Evolutionary conservation across 2,113 vertebrate species (phyloP).

Genomic region (Xenotilapia caudafasciata): DNA sequence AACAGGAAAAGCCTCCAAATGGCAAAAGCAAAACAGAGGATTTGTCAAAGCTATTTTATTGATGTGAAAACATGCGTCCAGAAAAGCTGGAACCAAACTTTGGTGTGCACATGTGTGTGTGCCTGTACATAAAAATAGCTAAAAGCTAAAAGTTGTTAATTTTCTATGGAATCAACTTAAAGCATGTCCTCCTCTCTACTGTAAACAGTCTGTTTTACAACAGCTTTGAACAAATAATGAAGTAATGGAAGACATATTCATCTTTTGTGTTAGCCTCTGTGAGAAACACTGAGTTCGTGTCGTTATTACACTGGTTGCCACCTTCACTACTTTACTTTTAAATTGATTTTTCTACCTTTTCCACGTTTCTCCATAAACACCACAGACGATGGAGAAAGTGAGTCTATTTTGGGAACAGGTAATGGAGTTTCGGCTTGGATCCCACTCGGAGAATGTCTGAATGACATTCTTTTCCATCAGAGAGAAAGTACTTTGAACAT

Average conservation of each 20-base stretch:
- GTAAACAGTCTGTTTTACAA: neutral
- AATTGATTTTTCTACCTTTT: neutral
- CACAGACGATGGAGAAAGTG: neutral
- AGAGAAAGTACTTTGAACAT: neutral
- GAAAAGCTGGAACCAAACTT: neutral
- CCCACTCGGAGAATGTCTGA: constrained; percentile 17
- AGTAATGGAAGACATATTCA: neutral
- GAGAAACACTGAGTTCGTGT: neutral
- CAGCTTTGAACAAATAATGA: neutral
- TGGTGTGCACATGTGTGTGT: neutral
- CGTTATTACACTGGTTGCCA: neutral
- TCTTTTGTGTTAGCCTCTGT: neutral
- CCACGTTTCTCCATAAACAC: neutral
- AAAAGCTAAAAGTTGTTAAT: neutral
- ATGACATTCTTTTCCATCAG: constrained; percentile 40
- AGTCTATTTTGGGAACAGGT: constrained; percentile 22
- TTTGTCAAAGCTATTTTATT: neutral
- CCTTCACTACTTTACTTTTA: neutral
- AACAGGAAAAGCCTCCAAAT: neutral
- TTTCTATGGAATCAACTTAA: neutral
- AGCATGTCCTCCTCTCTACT: neutral
- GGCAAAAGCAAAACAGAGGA: neutral
- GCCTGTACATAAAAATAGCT: neutral
- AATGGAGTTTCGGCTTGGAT: constrained; percentile 23
- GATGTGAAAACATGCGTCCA: neutral